Percentiles rank a stretch among this genome's conserved stretches.
Evolutionary conservation across 2,113 vertebrate species (phyloP).

Genomic region (Galemys pyrenaicus): DNA sequence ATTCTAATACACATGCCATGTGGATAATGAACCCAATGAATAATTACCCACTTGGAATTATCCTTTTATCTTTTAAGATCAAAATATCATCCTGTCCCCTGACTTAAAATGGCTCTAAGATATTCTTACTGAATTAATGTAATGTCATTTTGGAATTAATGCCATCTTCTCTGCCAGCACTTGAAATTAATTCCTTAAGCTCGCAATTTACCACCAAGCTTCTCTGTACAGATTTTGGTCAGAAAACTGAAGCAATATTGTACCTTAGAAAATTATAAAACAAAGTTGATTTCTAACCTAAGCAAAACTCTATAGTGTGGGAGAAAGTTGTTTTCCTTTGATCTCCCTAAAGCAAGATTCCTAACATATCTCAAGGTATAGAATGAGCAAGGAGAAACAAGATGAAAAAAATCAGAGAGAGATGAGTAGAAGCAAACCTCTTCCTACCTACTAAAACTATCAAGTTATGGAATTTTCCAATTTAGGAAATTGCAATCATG

Average conservation of each 20-base stretch:
- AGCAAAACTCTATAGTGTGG: constrained; percentile 8
- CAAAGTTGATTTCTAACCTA: constrained; percentile 41
- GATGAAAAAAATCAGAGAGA: background rate
- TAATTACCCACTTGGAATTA: constrained; percentile 24
- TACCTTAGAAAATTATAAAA: constrained; percentile 36
- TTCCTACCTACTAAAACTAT: background rate
- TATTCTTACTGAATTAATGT: constrained; percentile 40
- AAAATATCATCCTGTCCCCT: constrained; percentile 50
- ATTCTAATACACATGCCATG: background rate
- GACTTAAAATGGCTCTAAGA: constrained; percentile 47
- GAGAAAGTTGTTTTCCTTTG: constrained; percentile 1
- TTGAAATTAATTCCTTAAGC: constrained; percentile 60
- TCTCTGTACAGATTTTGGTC: background rate
- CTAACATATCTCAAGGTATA: background rate
- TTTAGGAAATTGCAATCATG: background rate
- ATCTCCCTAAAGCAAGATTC: constrained; percentile 41
- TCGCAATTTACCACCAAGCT: background rate
- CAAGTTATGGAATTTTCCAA: background rate
- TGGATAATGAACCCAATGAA: background rate
- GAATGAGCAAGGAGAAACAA: background rate
- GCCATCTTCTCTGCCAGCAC: background rate
- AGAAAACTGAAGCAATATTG: constrained; percentile 39
- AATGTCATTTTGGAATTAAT: constrained; percentile 42
- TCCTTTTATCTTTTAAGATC: constrained; percentile 58
- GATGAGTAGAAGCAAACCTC: background rate